phyloP scores from a whole-genome alignment of 35 echinoderm and acorn worm species.

The Diadema setosum region DNA sequence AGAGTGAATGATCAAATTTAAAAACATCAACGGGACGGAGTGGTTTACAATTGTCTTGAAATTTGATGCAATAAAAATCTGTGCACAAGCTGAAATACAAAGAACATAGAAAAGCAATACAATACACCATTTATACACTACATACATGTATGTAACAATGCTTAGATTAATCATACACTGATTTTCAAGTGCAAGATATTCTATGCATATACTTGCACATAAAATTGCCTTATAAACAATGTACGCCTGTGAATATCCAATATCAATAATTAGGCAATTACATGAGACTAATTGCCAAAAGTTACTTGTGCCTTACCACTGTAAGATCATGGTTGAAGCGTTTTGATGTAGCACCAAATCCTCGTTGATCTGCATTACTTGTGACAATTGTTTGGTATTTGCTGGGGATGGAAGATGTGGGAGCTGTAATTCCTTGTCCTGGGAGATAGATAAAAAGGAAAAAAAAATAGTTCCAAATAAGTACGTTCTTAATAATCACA shows the following conservation, averaged over 20 bases:
- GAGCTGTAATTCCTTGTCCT: constrained; percentile 79
- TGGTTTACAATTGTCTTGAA: too few species aligned
- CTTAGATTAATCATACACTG: background rate
- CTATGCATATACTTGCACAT: background rate
- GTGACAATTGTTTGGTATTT: constrained; percentile 95
- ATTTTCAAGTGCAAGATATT: background rate
- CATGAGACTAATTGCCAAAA: too few species aligned
- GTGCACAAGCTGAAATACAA: too few species aligned
- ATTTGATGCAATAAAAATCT: too few species aligned
- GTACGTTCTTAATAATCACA: background rate
- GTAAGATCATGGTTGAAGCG: constrained; percentile 73
- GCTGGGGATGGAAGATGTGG: constrained; percentile 89
- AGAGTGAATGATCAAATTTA: too few species aligned
- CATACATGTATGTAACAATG: background rate
- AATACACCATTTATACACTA: too few species aligned
- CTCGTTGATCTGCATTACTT: constrained; percentile 75
- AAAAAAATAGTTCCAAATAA: background rate
- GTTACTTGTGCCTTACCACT: too few species aligned
- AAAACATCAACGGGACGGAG: too few species aligned
- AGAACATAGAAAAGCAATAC: too few species aligned
- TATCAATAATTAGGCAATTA: too few species aligned
- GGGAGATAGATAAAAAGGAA: background rate
- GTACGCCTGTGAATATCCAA: background rate
- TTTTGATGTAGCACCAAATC: constrained; percentile 75
- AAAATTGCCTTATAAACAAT: background rate